Evolutionary conservation across 1,140 invertebrate species (phyloP), one percentile per base, ranked within the genome.

Genomic region (Drosophila navojoa): DNA sequence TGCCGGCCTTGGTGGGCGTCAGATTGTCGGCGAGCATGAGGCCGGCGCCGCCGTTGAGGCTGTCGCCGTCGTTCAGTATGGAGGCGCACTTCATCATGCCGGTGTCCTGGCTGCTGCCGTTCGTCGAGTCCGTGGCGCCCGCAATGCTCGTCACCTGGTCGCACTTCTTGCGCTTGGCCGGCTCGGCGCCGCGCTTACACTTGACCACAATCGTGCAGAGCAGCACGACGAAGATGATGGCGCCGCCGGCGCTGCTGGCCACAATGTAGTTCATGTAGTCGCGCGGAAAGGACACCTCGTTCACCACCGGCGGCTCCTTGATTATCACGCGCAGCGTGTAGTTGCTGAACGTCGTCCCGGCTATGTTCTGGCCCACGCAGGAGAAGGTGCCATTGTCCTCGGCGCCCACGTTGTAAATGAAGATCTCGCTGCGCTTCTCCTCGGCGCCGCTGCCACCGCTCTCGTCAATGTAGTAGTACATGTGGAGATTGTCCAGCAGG

Each of bases 311-410:
- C 60, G 95, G 95, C 80, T 95, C 95, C 90, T 95, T 95, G 22
- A 96, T 93, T 25, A 96, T 93, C 16, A 96, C 94, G 63, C 94
- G 93, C 27, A 98, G 93, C 0, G 96, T 96, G 62, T 96, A 96
- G 82, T 97, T 97, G 2, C 95, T 94, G 61, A 94, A 94, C 0
- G 94, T 93, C 57, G 93, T 94, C 13, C 97, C 97, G 0, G 96
- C 97, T 5, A 95, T 94, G 82, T 98, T 98, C 79, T 96, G 96
- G 0, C 96, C 97, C 1, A 95, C 92, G 85, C 97, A 98, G 0
- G 95, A 94, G 82, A 96, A 97, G 4, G 95, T 96, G 3, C 97
- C 97, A 76, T 97, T 97, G 64, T 96, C 95, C 66, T 96, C 95
- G 42, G 93, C 93, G 25, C 94, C 95, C 19, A 95, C 94, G 86